Evolutionary conservation across 2,888 invertebrate genomes (phyloP).

Genomic region (Liopterus haemorrhoidalis): DNA sequence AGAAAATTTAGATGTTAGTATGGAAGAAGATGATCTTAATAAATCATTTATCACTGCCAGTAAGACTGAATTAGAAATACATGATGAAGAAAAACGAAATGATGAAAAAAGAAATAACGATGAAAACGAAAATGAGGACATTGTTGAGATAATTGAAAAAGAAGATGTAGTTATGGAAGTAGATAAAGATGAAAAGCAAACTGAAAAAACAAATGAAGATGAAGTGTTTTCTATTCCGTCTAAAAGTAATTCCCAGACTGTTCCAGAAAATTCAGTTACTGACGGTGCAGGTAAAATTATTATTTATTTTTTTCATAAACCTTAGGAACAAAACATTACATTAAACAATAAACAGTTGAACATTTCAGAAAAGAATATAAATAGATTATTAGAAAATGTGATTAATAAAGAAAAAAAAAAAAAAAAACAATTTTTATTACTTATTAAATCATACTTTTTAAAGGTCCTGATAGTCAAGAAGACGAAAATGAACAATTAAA

Average conservation of each 20-base stretch:
- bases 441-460: too few relatives aligned
- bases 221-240: not conserved
- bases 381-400: too few relatives aligned
- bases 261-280: constrained; percentile 25
- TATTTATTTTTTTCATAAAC: constrained; percentile 23
- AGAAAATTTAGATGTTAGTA: constrained; percentile 7
- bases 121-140: constrained; percentile 39
- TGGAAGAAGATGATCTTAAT: too few relatives aligned
- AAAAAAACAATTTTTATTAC: too few relatives aligned
- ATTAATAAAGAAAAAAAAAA: too few relatives aligned
- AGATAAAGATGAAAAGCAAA: constrained; percentile 25
- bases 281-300: constrained; percentile 33
- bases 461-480: constrained; percentile 29
- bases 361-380: too few relatives aligned
- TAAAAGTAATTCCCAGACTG: constrained; percentile 31
- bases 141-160: constrained; percentile 44
- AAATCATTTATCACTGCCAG: too few relatives aligned
- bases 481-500: constrained; percentile 32
- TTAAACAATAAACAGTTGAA: too few relatives aligned
- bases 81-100: constrained; percentile 43
- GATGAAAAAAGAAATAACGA: constrained; percentile 7
- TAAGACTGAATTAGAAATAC: constrained; percentile 40
- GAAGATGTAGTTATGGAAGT: constrained; percentile 26
- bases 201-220: constrained; percentile 34
- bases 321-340: too few relatives aligned